Conservation (phyloP, 2,797 vertebrate genomes). For the Macropus fuliginosus region DNA sequence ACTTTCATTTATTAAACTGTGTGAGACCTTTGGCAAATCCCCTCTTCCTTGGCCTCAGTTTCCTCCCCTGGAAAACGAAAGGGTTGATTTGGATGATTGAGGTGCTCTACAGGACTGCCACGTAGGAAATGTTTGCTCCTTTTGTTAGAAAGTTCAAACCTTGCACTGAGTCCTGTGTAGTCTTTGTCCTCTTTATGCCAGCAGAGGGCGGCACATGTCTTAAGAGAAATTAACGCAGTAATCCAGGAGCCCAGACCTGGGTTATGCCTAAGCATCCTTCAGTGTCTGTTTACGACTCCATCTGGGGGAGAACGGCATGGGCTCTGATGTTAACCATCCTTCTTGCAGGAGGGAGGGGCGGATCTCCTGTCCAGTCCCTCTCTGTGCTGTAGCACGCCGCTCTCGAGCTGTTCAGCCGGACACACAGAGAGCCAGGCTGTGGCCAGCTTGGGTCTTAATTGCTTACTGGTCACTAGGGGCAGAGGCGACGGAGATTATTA, state of each 20-base stretch:
- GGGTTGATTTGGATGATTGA: not conserved
- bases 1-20: not conserved
- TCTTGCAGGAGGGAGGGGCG: not conserved
- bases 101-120: not conserved
- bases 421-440: not conserved
- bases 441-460: not conserved
- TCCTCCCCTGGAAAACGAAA: not conserved
- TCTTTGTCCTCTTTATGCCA: not conserved
- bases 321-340: not conserved
- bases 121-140: not conserved
- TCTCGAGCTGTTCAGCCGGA: not conserved
- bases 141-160: not conserved
- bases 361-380: not conserved
- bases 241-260: accelerated
- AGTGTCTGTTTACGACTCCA: not conserved
- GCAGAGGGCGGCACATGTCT: slow-evolving; percentile 70
- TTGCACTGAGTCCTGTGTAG: accelerated
- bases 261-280: accelerated
- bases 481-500: not conserved
- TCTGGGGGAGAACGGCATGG: not conserved
- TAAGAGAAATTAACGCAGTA: not conserved
- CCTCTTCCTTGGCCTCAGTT: not conserved
- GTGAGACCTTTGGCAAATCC: not conserved
- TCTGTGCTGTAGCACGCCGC: not conserved
- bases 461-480: accelerated